These are phyloP conservation scores for Opisthograptis luteolata DNA, from an alignment of 2,888 invertebrate genomes.

Conservation along the genomic window DNA sequence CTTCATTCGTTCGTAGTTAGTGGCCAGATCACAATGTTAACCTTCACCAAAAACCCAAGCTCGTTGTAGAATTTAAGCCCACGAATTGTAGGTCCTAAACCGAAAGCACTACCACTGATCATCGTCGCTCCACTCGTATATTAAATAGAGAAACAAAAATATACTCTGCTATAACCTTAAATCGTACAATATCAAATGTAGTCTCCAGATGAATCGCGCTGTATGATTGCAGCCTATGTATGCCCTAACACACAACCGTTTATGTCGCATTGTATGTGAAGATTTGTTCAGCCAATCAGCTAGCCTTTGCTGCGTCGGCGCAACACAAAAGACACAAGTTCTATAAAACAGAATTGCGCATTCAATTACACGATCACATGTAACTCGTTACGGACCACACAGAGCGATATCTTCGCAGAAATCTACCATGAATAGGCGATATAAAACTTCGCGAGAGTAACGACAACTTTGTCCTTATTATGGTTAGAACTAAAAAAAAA, in stretches of 20 bases:
- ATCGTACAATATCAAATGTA: neutral
- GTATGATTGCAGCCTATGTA: conserved; percentile 3
- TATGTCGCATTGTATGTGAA: conserved; percentile 71
- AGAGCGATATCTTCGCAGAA: conserved; percentile 16
- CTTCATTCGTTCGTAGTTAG: too few relatives aligned
- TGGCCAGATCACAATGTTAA: too few relatives aligned
- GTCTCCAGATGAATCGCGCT: too few relatives aligned
- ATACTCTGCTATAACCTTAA: too few relatives aligned
- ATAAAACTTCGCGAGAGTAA: conserved; percentile 10
- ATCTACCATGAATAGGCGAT: conserved; percentile 14
- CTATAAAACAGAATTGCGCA: conserved; percentile 49
- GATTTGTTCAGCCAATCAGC: conserved; percentile 62
- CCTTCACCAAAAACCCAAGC: too few relatives aligned
- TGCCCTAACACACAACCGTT: conserved; percentile 43
- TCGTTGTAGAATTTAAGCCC: too few relatives aligned
- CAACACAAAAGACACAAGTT: conserved; percentile 54
- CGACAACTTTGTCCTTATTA: conserved; percentile 8
- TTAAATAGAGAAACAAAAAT: too few relatives aligned
- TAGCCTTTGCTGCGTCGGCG: conserved; percentile 55
- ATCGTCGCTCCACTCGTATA: too few relatives aligned
- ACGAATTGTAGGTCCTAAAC: too few relatives aligned
- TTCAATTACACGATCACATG: conserved; percentile 43
- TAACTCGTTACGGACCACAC: conserved; percentile 36
- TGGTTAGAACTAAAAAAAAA: too few relatives aligned
- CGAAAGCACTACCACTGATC: too few relatives aligned